phyloP scores from a whole-genome alignment of 2,888 invertebrate genomes.

The Volucella inanis region DNA sequence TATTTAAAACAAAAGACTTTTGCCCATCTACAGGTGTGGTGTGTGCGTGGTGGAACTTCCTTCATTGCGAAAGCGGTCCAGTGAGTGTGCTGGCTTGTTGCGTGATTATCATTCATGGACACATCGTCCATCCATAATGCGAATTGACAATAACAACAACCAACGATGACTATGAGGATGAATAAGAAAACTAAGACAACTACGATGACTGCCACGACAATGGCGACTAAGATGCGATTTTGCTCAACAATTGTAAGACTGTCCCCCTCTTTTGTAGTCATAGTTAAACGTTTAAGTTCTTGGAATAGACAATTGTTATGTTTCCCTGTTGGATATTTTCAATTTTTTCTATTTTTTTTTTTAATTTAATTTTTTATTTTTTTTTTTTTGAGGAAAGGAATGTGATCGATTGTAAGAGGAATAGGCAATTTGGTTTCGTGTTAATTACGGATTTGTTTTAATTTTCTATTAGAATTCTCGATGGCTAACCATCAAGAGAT shows the following conservation, averaged over 20 bases:
- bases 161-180: constrained; percentile 30
- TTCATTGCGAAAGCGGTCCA: constrained; percentile 62
- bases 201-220: constrained; percentile 34
- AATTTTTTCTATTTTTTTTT: constrained; percentile 6
- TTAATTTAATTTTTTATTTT: too few relatives aligned
- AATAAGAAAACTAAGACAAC: too few relatives aligned
- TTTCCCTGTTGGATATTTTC: constrained; percentile 29
- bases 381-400: constrained; percentile 51
- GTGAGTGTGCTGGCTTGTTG: constrained; percentile 10
- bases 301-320: constrained; percentile 64
- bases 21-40: constrained; percentile 75
- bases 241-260: constrained; percentile 37
- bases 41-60: constrained; percentile 62
- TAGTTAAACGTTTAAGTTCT: constrained; percentile 33
- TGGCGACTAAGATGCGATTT: constrained; percentile 36
- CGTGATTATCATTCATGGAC: constrained; percentile 71
- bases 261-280: neutral
- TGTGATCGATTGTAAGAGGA: constrained; percentile 73
- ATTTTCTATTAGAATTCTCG: constrained; percentile 38
- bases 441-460: constrained; percentile 68
- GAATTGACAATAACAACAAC: neutral
- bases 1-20: constrained; percentile 75
- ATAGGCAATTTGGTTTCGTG: constrained; percentile 70
- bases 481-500: constrained; percentile 44
- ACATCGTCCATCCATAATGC: constrained; percentile 36